phyloP scores from a whole-genome alignment of 2,113 vertebrate genomes.

The Fulmarus glacialis region DNA sequence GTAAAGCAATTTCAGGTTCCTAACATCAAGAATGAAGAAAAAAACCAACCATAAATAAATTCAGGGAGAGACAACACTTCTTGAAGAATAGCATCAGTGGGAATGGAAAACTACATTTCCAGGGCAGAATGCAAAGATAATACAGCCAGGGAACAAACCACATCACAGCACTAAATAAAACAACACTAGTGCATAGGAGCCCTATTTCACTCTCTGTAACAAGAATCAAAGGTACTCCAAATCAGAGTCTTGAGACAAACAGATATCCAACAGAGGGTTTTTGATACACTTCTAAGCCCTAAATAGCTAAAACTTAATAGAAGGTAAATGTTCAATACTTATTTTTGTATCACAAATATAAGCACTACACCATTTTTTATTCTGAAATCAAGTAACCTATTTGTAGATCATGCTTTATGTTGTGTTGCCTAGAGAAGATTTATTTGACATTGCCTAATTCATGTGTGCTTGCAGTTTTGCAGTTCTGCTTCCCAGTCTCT shows the following conservation, averaged over 20 bases:
- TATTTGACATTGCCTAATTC: not conserved
- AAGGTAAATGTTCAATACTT: not conserved
- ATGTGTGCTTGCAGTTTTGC: not conserved
- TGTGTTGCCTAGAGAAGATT: not conserved
- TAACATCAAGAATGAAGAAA: not conserved
- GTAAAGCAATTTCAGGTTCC: not conserved
- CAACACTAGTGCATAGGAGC: not conserved
- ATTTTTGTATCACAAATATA: not conserved
- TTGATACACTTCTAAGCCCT: not conserved
- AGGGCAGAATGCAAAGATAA: not conserved
- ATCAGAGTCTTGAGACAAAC: not conserved
- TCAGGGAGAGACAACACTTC: not conserved
- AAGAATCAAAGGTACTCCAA: not conserved
- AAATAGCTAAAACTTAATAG: not conserved
- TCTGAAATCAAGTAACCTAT: not conserved
- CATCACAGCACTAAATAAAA: not conserved
- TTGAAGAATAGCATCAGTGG: not conserved
- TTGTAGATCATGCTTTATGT: not conserved
- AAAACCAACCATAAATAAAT: not conserved
- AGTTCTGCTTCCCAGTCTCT: not conserved
- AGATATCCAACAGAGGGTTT: not conserved
- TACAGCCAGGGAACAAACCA: not conserved
- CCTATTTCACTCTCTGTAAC: not conserved
- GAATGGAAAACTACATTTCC: not conserved
- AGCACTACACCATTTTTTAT: not conserved